Conservation (phyloP, 2,797 vertebrate genomes). For the Neosalanx taihuensis region DNA sequence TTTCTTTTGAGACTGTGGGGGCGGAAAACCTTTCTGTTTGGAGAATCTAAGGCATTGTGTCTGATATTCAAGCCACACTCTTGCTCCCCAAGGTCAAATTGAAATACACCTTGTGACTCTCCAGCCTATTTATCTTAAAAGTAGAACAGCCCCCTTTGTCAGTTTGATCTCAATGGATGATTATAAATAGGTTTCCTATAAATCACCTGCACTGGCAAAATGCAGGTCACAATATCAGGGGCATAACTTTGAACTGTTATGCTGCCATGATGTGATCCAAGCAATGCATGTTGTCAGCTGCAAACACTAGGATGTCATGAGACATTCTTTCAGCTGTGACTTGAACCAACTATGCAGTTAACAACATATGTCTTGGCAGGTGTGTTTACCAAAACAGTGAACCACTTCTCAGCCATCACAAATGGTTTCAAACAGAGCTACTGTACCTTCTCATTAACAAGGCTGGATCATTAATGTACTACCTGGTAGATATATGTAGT, state of each 20-base stretch:
- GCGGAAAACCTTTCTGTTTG: background rate
- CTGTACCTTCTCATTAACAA: background rate
- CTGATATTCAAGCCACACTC: slow-evolving; percentile 6
- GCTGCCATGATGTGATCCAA: background rate
- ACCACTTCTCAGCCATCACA: background rate
- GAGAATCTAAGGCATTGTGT: background rate
- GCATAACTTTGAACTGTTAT: slow-evolving; percentile 3
- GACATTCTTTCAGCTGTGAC: too few relatives aligned
- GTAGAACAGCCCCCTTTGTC: slow-evolving; percentile 61
- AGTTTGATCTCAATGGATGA: slow-evolving; percentile 54
- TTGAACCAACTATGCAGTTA: background rate
- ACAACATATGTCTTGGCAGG: background rate
- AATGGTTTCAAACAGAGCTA: background rate
- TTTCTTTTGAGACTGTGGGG: too few relatives aligned
- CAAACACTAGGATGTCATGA: too few relatives aligned
- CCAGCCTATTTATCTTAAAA: slow-evolving; percentile 54
- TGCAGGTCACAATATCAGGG: slow-evolving; percentile 34
- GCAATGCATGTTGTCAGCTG: background rate
- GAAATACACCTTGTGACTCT: slow-evolving; percentile 48
- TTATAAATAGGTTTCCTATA: slow-evolving; percentile 58
- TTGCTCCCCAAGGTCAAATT: slow-evolving; percentile 54
- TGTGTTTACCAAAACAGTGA: background rate
- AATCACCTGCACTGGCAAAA: slow-evolving; percentile 50
- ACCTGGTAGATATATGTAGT: background rate
- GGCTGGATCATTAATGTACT: background rate